Evolutionary conservation across 2,113 vertebrate genomes (phyloP).

Genomic region (Tragelaphus strepsiceros): DNA sequence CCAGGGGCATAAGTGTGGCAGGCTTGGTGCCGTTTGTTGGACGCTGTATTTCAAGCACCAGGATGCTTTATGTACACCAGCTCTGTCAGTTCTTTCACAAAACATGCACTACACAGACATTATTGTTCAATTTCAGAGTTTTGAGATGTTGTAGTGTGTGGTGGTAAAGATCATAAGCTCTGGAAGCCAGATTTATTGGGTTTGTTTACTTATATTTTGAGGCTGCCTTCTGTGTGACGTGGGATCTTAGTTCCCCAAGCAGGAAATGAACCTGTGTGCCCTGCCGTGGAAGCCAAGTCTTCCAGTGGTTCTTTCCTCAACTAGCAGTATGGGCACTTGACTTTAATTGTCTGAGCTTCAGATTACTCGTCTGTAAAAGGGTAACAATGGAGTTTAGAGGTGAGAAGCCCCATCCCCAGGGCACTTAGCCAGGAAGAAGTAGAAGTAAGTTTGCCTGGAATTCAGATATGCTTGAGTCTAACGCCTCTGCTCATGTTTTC

Average conservation of each 20-base stretch:
- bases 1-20: fast-evolving
- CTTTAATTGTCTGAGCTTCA: background rate
- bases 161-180: background rate
- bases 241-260: background rate
- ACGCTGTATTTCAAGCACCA: background rate
- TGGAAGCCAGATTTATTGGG: background rate
- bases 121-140: background rate
- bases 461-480: background rate
- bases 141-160: background rate
- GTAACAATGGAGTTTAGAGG: background rate
- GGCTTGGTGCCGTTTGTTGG: background rate
- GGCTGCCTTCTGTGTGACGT: background rate
- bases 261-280: background rate
- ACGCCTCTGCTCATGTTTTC: background rate
- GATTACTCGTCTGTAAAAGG: background rate
- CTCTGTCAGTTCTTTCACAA: background rate
- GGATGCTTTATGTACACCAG: background rate
- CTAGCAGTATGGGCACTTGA: background rate
- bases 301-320: background rate
- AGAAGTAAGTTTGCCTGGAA: background rate
- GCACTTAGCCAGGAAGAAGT: background rate
- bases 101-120: too few relatives aligned
- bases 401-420: background rate
- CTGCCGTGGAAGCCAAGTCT: background rate
- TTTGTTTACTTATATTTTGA: background rate